Conservation (phyloP, 2,797 vertebrate genomes). For the Cossypha niveicapilla region DNA sequence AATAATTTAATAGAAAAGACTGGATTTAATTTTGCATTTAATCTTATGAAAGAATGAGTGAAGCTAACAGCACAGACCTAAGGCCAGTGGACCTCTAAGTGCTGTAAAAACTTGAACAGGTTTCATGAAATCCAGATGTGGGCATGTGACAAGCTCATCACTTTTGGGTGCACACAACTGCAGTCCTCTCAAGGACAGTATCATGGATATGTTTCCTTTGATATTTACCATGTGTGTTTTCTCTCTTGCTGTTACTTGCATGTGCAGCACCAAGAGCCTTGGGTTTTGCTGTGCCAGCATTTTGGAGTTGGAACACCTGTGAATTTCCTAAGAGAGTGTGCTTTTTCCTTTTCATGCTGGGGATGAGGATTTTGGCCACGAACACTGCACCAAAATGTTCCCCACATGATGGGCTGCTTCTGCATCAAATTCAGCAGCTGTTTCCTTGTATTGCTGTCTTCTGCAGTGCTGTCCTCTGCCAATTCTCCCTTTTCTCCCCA, state of each 20-base stretch:
- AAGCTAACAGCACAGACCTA: background rate
- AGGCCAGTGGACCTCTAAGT: background rate
- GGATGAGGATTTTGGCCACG: background rate
- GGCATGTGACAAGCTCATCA: background rate
- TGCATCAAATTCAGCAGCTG: conserved; percentile 36
- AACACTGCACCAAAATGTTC: conserved; percentile 38
- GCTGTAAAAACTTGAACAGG: background rate
- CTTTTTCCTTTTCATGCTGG: background rate
- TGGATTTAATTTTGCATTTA: background rate
- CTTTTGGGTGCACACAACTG: background rate
- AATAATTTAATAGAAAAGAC: background rate
- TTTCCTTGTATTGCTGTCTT: conserved; percentile 8
- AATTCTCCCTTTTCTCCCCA: conserved; percentile 4
- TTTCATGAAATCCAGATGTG: background rate
- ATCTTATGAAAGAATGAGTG: background rate
- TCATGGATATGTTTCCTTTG: background rate
- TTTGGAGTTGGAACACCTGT: background rate
- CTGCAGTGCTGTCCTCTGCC: conserved; percentile 28
- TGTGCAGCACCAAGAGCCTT: background rate
- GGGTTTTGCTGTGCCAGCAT: background rate
- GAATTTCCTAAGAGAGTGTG: background rate
- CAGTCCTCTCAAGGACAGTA: background rate
- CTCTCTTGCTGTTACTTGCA: background rate
- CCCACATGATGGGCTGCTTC: background rate
- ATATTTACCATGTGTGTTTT: background rate